These are phyloP conservation scores for Agapornis canus DNA, from an alignment of 2,797 vertebrate genomes.

Conservation along the genomic window DNA sequence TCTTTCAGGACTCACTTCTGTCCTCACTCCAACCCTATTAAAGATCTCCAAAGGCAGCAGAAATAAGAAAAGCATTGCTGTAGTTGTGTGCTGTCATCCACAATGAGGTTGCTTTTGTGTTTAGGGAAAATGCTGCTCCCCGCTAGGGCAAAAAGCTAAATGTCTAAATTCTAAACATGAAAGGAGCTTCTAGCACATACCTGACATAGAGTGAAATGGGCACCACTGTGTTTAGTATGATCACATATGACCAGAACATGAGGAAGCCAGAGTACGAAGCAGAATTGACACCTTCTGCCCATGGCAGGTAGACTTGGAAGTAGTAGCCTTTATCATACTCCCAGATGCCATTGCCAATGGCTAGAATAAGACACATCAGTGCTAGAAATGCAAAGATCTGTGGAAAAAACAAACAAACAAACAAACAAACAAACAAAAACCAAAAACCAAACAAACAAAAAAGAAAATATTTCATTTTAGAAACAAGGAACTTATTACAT, in stretches of 20 bases:
- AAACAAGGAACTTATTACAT: background rate
- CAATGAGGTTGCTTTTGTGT: background rate
- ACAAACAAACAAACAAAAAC: background rate
- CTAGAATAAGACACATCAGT: constrained; percentile 85
- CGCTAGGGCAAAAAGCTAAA: background rate
- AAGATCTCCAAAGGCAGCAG: background rate
- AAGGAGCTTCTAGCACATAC: constrained; percentile 66
- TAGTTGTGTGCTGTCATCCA: background rate
- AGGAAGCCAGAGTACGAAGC: constrained; percentile 83
- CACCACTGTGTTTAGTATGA: constrained; percentile 94
- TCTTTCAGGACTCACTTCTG: background rate
- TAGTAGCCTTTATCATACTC: constrained; percentile 81
- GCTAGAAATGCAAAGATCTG: constrained; percentile 92
- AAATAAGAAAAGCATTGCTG: background rate
- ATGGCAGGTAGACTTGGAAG: constrained; percentile 88
- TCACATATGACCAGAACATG: constrained; percentile 94
- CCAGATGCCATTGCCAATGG: constrained; percentile 90
- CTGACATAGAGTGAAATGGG: constrained; percentile 97
- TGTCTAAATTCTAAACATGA: background rate
- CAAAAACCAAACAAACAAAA: background rate
- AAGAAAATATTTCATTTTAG: background rate
- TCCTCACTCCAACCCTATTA: background rate
- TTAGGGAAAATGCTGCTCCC: background rate
- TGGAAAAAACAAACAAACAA: background rate
- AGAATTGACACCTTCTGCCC: constrained; percentile 68